Evolutionary conservation across 1,140 invertebrate species (phyloP).

Genomic region (Lasioglossum baleicum): DNA sequence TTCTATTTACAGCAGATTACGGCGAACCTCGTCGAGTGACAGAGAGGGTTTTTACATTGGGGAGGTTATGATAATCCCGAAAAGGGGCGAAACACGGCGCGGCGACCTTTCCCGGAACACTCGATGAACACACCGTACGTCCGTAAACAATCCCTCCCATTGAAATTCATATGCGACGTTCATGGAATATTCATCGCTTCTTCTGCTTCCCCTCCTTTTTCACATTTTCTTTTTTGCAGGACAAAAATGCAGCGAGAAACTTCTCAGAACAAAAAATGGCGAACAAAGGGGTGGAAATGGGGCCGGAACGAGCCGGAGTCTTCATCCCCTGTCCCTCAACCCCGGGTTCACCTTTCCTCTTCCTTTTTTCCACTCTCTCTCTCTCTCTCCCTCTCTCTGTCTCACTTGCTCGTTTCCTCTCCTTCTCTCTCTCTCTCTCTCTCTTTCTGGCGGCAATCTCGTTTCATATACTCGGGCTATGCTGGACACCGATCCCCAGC

Average conservation of each 20-base stretch:
- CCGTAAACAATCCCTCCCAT: constrained; percentile 28
- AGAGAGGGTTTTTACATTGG: too few relatives aligned
- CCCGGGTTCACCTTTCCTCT: neutral
- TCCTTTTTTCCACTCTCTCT: neutral
- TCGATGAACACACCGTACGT: constrained; percentile 18
- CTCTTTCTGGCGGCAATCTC: neutral
- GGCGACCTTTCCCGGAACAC: neutral
- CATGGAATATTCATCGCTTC: constrained; percentile 39
- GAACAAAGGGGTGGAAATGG: constrained; percentile 39
- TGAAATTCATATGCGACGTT: constrained; percentile 42
- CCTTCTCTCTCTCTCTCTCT: neutral
- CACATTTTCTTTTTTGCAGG: neutral
- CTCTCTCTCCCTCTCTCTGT: too few relatives aligned
- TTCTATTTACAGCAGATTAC: too few relatives aligned
- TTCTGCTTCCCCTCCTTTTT: neutral
- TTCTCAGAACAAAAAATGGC: constrained; percentile 12
- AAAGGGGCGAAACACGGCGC: neutral
- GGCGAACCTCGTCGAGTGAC: too few relatives aligned
- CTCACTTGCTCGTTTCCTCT: too few relatives aligned
- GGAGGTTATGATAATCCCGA: neutral
- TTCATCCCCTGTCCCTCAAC: neutral
- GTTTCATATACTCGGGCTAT: constrained; percentile 20
- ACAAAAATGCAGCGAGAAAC: constrained; percentile 15
- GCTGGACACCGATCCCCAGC: constrained; percentile 24
- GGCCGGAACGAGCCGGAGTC: neutral